Percentiles rank a stretch among this genome's conserved stretches.
Conservation (phyloP, 2,113 vertebrate species). For the Cyphomyrus plagiostoma region DNA sequence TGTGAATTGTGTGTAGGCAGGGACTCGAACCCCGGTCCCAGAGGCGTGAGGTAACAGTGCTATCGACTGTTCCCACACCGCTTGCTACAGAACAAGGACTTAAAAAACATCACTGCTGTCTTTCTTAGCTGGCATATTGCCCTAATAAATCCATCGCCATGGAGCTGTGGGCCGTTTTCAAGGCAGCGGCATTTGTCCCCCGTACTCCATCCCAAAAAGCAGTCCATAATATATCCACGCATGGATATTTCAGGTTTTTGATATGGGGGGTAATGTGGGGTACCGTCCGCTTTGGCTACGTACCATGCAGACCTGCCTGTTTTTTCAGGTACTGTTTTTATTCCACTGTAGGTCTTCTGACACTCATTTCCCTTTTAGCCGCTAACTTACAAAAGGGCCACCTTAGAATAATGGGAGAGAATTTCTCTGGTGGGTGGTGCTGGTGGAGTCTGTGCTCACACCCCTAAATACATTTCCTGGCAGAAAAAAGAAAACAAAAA, state of each 20-base stretch:
- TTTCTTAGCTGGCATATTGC: neutral
- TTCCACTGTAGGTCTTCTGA: neutral
- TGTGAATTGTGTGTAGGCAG: neutral
- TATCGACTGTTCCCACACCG: neutral
- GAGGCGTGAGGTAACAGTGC: neutral
- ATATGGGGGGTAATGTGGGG: neutral
- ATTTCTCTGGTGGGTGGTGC: constrained; percentile 35
- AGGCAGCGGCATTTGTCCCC: neutral
- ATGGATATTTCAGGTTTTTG: neutral
- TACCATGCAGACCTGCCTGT: neutral
- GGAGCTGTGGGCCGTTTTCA: neutral
- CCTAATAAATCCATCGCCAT: neutral
- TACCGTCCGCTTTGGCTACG: neutral
- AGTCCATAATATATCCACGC: neutral
- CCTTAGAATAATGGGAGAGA: constrained; percentile 3
- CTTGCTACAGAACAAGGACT: neutral
- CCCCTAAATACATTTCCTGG: constrained; percentile 34
- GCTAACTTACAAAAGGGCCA: neutral
- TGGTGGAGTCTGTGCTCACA: constrained; percentile 3
- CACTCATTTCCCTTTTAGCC: neutral
- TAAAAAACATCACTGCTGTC: neutral
- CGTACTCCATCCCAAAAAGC: neutral
- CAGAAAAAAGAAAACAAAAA: neutral
- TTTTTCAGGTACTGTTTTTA: neutral
- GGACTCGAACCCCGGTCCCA: neutral